Conservation (phyloP, 53 echinoderm and acorn worm species). For the Glandiceps talaboti region DNA sequence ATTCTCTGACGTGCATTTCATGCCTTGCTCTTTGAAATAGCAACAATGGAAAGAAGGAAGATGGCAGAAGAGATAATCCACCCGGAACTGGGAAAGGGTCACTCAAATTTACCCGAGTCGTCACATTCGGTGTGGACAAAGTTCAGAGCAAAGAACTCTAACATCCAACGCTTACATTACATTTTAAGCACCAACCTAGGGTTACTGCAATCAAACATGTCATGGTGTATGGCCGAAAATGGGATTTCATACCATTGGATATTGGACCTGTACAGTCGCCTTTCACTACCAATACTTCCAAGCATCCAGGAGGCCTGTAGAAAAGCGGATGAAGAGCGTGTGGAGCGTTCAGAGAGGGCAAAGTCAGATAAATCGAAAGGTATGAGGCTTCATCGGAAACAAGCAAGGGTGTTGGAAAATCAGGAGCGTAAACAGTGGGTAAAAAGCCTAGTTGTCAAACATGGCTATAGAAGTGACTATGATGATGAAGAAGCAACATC, state of each 20-base stretch:
- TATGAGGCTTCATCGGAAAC: not conserved
- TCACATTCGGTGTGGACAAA: not conserved
- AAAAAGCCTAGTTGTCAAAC: not conserved
- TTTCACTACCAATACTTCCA: not conserved
- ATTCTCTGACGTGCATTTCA: conserved; percentile 2
- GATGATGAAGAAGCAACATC: not conserved
- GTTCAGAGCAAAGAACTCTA: conserved; percentile 1
- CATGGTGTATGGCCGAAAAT: not conserved
- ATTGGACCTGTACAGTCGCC: not conserved
- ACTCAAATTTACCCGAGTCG: not conserved
- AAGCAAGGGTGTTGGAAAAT: not conserved
- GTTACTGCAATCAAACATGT: not conserved
- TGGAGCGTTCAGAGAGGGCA: not conserved
- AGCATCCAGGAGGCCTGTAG: not conserved
- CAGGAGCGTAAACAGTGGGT: not conserved
- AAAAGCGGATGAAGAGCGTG: not conserved
- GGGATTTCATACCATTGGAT: conserved; percentile 3
- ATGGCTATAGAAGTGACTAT: not conserved
- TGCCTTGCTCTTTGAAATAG: conserved; percentile 1
- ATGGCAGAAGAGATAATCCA: not conserved
- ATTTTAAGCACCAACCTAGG: not conserved
- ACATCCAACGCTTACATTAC: not conserved
- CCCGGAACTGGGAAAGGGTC: not conserved
- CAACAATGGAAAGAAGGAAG: not conserved
- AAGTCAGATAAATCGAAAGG: not conserved